phyloP scores from a whole-genome alignment of 1,140 invertebrate species.

The Drosophila nikananu region DNA sequence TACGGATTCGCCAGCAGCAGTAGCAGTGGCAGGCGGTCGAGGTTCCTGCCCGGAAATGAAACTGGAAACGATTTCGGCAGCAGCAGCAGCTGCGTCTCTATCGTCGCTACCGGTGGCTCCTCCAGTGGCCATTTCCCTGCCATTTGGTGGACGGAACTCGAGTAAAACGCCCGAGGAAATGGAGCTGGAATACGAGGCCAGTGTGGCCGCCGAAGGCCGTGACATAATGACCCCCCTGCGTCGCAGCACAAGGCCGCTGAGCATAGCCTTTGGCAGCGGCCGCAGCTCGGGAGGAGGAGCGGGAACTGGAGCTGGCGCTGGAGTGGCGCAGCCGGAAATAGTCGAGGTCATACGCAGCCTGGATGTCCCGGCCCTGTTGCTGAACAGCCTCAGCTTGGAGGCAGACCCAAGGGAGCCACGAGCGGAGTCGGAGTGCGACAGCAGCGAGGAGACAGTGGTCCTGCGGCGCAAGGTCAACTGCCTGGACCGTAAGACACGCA shows the following conservation, averaged over 20 bases:
- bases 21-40: background rate
- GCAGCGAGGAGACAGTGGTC: slow-evolving; percentile 48
- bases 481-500: slow-evolving; percentile 58
- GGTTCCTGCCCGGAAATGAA: slow-evolving; percentile 61
- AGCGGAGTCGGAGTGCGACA: slow-evolving; percentile 17
- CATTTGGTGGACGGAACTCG: slow-evolving; percentile 25
- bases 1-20: slow-evolving; percentile 26
- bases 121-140: slow-evolving; percentile 24
- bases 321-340: slow-evolving; percentile 71
- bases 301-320: slow-evolving; percentile 4
- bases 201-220: slow-evolving; percentile 66
- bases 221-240: slow-evolving; percentile 82
- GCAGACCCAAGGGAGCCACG: slow-evolving; percentile 12
- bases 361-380: slow-evolving; percentile 67
- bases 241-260: slow-evolving; percentile 53
- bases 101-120: background rate
- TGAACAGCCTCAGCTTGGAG: slow-evolving; percentile 67
- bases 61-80: slow-evolving; percentile 44
- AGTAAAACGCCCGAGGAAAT: slow-evolving; percentile 80
- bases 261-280: slow-evolving; percentile 51
- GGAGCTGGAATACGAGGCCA: slow-evolving; percentile 76
- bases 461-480: slow-evolving; percentile 56
- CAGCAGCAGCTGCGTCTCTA: background rate
- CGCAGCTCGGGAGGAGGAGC: slow-evolving; percentile 19
- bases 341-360: slow-evolving; percentile 77